Conservation (phyloP, 64 coral and sea anemone genomes). For the Montipora capricornis region DNA sequence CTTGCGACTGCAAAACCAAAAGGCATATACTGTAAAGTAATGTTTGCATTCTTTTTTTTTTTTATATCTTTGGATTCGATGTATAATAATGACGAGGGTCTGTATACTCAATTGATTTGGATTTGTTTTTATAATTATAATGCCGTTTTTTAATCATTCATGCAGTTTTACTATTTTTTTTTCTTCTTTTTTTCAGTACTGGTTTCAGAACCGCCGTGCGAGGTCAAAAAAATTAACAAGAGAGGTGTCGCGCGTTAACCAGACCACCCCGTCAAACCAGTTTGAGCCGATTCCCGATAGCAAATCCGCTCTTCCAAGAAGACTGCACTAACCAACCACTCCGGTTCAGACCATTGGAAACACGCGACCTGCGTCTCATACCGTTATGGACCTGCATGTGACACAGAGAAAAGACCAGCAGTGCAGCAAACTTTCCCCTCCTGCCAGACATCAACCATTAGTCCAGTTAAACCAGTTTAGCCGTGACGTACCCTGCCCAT, state of each 20-base stretch:
- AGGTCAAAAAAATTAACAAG: background rate
- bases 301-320: background rate
- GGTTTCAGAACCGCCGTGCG: slow-evolving; percentile 34
- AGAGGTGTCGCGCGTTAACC: background rate
- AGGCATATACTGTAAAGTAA: too few species aligned
- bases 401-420: background rate
- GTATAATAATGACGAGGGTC: too few species aligned
- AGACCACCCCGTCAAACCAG: slow-evolving; percentile 4
- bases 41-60: too few species aligned
- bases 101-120: too few species aligned
- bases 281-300: background rate
- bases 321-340: background rate
- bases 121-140: too few species aligned
- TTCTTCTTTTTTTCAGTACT: background rate
- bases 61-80: too few species aligned
- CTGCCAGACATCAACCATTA: background rate
- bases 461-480: background rate
- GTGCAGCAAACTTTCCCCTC: background rate
- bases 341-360: background rate
- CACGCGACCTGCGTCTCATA: background rate
- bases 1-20: too few species aligned
- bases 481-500: too few species aligned
- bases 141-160: too few species aligned
- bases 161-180: too few species aligned
- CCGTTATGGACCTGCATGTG: background rate